Evolutionary conservation across 2,888 invertebrate genomes (phyloP), one percentile per base, ranked within the genome.

Genomic region (Meloe dianella): DNA sequence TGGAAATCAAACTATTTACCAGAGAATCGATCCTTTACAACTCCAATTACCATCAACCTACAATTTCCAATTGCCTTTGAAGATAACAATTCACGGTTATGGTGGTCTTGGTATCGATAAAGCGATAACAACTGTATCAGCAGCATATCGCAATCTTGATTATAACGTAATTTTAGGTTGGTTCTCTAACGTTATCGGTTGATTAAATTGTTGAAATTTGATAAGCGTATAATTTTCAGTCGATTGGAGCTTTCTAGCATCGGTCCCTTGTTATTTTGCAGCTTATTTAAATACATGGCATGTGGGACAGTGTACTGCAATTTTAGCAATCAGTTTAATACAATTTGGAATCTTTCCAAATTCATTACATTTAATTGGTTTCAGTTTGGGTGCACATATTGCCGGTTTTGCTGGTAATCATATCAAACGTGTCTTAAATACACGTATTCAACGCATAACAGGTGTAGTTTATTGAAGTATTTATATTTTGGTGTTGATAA

Each of bases 331-430:
- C 0, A 79, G 84, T 57, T 73, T 88, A 8, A 71, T 82, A 20
- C 75, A 79, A 35, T 71, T 74, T 22, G 84, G 84, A 0, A 78
- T 84, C 51, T 68, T 76, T 61, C 82, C 85, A 1, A 61, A 71
- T 8, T 79, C 84, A 41, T 76, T 87, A 12, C 89, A 89, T 75
- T 81, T 86, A 29, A 82, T 89, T 38, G 89, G 89, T 0, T 88
- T 89, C 77, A 88, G 88, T 68, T 79, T 89, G 0, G 89, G 89
- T 0, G 88, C 88, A 0, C 87, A 87, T 74, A 84, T 87, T 20
- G 79, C 86, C 74, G 70, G 86, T 78, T 74, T 86, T 71, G 80
- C 83, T n/a, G 82, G 84, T 57, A 80, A 75, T 35, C 77, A 81
- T 47, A 60, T 84, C 6, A 74, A 79, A 56, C 77, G 77, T 65